These are phyloP conservation scores for Gobionotothen gibberifrons DNA, from an alignment of 2,797 vertebrate genomes.

Conservation along the genomic window DNA sequence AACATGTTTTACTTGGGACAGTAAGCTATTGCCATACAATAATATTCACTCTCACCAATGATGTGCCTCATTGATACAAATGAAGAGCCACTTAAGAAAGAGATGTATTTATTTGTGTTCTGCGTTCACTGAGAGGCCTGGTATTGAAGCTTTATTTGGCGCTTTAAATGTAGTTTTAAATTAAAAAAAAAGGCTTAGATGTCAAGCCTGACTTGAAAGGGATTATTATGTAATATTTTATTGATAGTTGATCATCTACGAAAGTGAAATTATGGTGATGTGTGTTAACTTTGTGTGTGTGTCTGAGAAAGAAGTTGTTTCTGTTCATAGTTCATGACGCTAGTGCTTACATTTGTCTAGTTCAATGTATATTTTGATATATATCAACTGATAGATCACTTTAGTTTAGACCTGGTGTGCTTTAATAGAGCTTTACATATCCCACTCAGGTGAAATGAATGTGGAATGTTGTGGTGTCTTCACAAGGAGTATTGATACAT, in stretches of 20 bases:
- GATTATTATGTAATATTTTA: slow-evolving; percentile 34
- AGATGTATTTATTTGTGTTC: slow-evolving; percentile 57
- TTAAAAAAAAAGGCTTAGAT: slow-evolving; percentile 30
- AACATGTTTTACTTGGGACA: slow-evolving; percentile 13
- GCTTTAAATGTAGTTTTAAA: slow-evolving; percentile 40
- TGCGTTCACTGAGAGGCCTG: slow-evolving; percentile 31
- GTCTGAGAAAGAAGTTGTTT: slow-evolving; percentile 18
- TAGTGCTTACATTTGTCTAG: not conserved
- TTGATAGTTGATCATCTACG: slow-evolving; percentile 26
- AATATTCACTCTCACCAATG: slow-evolving; percentile 35
- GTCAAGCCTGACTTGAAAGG: slow-evolving; percentile 22
- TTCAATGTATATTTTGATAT: slow-evolving; percentile 21
- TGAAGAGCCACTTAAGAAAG: slow-evolving; percentile 50
- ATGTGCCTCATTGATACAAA: slow-evolving; percentile 67
- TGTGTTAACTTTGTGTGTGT: slow-evolving; percentile 24
- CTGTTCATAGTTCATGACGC: slow-evolving; percentile 8
- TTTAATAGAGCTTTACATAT: slow-evolving; percentile 47
- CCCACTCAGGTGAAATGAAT: slow-evolving; percentile 62
- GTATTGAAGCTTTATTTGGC: slow-evolving; percentile 39
- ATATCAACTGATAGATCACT: slow-evolving; percentile 12
- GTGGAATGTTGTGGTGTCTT: slow-evolving; percentile 26
- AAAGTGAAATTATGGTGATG: slow-evolving; percentile 5
- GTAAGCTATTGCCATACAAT: slow-evolving; percentile 26
- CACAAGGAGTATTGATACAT: slow-evolving; percentile 7
- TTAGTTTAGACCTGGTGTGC: slow-evolving; percentile 17